Evolutionary conservation across 2,113 vertebrate genomes (phyloP), one percentile per base, ranked within the genome.

Genomic region (Crotalus helleri): DNA sequence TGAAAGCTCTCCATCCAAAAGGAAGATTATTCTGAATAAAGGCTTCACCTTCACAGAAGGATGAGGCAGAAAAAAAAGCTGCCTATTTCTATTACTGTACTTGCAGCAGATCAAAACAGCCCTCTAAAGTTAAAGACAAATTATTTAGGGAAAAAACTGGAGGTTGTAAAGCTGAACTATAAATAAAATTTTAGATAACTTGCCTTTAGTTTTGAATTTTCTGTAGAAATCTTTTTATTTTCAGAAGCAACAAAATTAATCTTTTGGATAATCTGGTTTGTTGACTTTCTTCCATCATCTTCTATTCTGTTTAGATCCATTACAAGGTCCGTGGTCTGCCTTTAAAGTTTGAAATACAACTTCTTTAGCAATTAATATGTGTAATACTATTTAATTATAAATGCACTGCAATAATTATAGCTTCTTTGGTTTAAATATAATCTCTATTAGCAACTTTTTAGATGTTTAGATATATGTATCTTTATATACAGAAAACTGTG

Each of bases 181-280:
- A 87, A 87, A 24, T 74, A 94, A 88, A 85, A 87, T 3, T 93
- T 74, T 21, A 90, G 21, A 3, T 92, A 21, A 92, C 0, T 90
- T 97, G 99, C 99, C 98, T 98, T 97, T 94, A 99, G 96, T 74
- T 97, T 96, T 95, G 96, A 93, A 95, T 99, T 98, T 96, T 98
- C 98, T 93, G 97, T 90, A 94, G 87, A 89, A 89, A 98, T 93
- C 11, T 97, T 97, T 95, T 97, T 94, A 24, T 97, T 98, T 97
- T 98, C 98, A 95, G 89, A 90, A 49, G 95, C 95, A 96, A 98
- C 91, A 91, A 96, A 97, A 69, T 98, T 96, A 85, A 98, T 92
- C 86, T 97, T 98, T 94, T 94, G 96, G 96, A 97, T 93, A 96
- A 98, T 95, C 81, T 96, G 96, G 92, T 97, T 97, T 91, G 95